Evolutionary conservation across 2,797 vertebrate species (phyloP), one percentile per base, ranked within the genome.

Genomic region (Psittacula derbiana): DNA sequence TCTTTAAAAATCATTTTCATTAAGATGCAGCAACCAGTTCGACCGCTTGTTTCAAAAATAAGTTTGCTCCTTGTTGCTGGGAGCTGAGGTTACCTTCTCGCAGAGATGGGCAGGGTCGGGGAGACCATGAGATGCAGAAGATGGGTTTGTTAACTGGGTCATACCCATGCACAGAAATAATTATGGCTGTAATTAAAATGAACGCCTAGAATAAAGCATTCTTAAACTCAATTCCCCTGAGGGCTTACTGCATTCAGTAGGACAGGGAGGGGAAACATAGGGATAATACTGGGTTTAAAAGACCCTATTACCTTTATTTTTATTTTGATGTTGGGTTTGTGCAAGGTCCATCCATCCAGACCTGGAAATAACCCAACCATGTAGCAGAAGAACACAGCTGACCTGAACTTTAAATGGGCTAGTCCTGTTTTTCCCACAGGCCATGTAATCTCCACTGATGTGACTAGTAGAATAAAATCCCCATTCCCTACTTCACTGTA

Each of bases 21-120:
- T 93, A 94, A 90, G 88, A 96, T 80, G 90, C 92, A 94, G 86
- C 93, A 98, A 97, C 97, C 95, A 94, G 97, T 97, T 71, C 1
- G 19, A 87, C 96, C 16, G 57, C 97, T 97, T 96, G 92, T 65
- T 86, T 96, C 82, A 92, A 95, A 97, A 91, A 76, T 89, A 92
- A 73, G 86, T 93, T 52, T 86, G 60, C 83, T 92, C 84, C 4
- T 80, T 58, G 62, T 66, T 87, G 74, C 74, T 80, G 71, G 36
- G 49, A 55, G 79, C 57, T 80, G 86, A 93, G 88, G 52, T 91
- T 95, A 86, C 80, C 76, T 96, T 72, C 74, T 94, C 21, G 40
- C 71, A 82, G 79, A 78, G 76, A 76, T 89, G 90, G 90, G 80
- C 79, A 93, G 87, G 91, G 89, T 87, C 9, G 13, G 50, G n/a